Base-by-base conservation (phyloP, 2,113 vertebrate species). In the Noturus placidus region DNA sequence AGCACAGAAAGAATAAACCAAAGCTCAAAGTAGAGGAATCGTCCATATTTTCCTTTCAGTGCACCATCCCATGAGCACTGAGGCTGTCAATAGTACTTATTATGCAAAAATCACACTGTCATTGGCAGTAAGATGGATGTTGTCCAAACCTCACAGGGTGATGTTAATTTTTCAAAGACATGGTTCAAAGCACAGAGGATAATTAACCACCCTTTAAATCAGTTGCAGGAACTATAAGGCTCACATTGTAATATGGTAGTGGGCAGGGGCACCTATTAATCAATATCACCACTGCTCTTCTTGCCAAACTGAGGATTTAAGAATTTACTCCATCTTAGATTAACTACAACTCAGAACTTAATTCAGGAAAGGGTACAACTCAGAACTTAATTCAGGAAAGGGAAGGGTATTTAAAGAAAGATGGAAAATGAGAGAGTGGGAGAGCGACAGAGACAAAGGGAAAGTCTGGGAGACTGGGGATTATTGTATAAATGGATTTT, bases 401-500 rank as follows among this genome's bases (percentile, higher is more conserved):
- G n/a, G n/a, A n/a, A n/a, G n/a, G 15, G 20, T 56, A 56, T 77
- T 78, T 35, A 11, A 7, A 54, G 42, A 85, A 50, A 72, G 52
- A 84, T 33, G 50, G 35, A 87, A 46, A 80, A 15, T 83, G 27
- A 77, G 0, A 13, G n/a, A 56, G 76, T 33, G 17, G 13, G 57
- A 30, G 50, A 42, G 89, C 70, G 76, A 81, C 20, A 80, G 50
- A 87, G 42, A 90, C 38, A 85, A 3, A 86, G 27, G 76, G 9
- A 17, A 27, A 30, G 56, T 50, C 25, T 15, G 63, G 22, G 57
- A n/a, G 90, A 88, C 84, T 82, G 82, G 88, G 92, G 91, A 93
- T 93, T 92, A 93, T 90, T 90, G 92, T 92, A 91, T 91, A 91
- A 93, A 90, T 90, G 89, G 89, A 79, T 87, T 89, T 88, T 88